phyloP scores from a whole-genome alignment of 1,140 invertebrate genomes.

The Heterodera carotae region DNA sequence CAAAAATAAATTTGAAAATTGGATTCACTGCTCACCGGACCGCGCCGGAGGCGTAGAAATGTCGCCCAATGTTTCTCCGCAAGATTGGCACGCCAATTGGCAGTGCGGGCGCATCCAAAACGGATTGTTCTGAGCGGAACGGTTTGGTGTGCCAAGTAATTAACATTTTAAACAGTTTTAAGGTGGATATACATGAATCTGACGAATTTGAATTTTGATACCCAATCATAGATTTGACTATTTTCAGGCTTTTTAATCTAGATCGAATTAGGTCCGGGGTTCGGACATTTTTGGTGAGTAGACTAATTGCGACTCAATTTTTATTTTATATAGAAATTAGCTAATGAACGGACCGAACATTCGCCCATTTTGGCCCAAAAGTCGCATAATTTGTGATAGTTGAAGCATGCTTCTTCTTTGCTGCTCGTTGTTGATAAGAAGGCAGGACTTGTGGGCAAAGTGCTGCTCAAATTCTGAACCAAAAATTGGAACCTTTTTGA shows the following conservation, averaged over 20 bases:
- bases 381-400: constrained; percentile 48
- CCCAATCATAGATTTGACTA: no score
- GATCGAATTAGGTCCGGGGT: no score
- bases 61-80: constrained; percentile 48
- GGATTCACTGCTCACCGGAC: constrained; percentile 35
- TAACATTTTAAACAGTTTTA: background rate
- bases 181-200: no score
- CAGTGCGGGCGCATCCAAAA: constrained; percentile 57
- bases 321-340: background rate
- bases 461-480: constrained; percentile 1
- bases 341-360: constrained; percentile 28
- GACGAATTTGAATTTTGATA: no score
- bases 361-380: constrained; percentile 55
- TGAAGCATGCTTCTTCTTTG: constrained; percentile 38
- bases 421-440: constrained; percentile 14
- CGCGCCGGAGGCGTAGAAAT: constrained; percentile 40
- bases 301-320: background rate
- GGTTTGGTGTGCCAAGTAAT: background rate
- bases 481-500: background rate
- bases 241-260: no score
- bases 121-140: constrained; percentile 41
- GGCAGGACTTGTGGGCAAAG: constrained; percentile 26
- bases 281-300: background rate
- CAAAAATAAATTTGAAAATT: background rate
- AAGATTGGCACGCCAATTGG: constrained; percentile 48